Evolutionary conservation across 2,113 vertebrate genomes (phyloP).

Genomic region (Struthio camelus): DNA sequence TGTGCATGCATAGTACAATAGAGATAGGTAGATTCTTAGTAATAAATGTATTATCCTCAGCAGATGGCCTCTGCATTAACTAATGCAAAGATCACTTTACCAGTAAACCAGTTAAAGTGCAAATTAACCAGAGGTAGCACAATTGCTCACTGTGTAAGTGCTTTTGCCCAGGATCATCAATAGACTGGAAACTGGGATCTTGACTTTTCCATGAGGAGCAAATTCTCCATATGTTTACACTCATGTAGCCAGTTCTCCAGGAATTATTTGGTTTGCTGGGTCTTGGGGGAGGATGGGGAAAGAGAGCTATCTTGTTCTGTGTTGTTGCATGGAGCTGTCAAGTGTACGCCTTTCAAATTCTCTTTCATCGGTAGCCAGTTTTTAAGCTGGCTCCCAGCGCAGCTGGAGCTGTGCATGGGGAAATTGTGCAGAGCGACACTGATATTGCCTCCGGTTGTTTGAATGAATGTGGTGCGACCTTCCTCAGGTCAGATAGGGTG

Average conservation of each 20-base stretch:
- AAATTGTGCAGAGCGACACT: background rate
- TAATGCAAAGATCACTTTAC: background rate
- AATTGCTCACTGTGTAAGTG: background rate
- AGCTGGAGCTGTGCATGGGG: too few species aligned
- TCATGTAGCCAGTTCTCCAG: background rate
- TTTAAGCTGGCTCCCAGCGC: background rate
- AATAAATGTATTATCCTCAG: background rate
- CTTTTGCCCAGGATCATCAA: background rate
- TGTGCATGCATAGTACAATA: background rate
- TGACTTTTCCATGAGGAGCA: accelerated
- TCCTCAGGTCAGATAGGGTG: background rate
- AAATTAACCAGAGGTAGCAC: background rate
- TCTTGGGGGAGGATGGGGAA: accelerated
- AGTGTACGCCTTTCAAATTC: accelerated
- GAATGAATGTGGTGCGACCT: background rate
- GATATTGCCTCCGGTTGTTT: background rate
- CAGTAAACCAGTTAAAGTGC: background rate
- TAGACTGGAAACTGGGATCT: background rate
- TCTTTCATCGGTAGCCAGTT: accelerated
- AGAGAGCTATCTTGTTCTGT: accelerated
- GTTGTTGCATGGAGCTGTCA: accelerated
- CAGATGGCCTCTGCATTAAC: conserved; percentile 22
- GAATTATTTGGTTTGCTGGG: accelerated
- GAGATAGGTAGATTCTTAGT: background rate
- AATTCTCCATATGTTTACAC: accelerated